Base-by-base conservation (phyloP, 2,888 invertebrate species). In the Cactoblastis cactorum region DNA sequence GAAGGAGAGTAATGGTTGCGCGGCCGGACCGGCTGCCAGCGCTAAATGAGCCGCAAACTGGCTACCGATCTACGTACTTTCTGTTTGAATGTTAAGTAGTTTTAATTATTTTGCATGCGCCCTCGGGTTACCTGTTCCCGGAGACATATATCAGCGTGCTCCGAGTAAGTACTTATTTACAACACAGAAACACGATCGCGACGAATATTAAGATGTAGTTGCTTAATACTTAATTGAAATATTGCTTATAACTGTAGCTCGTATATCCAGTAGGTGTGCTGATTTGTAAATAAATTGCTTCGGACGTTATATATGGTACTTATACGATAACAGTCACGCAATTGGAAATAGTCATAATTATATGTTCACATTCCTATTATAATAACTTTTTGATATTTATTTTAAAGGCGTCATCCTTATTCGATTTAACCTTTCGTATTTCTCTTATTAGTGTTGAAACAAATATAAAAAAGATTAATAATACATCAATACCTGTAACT, bases 71-170 rank as follows among this genome's bases (percentile, higher is more conserved):
- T 61, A 61, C 63, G 74, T 71, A 79, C 78, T 80, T 80, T 80
- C 82, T 74, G 81, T 72, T 80, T 83, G 84, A 86, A 87, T 87
- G 76, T 85, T 83, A 88, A 88, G 81, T 86, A 86, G 84, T 84
- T 87, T 88, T 85, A 87, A 88, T 87, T 85, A 88, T 85, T 83
- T 83, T 73, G 78, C 80, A 72, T 74, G 69, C 70, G 80, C 83
- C 81, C 64, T 68, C 72, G 71, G 82, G 77, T 79, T 69, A 66
- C 69, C 71, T 60, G 65, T 66, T 69, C 71, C 72, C 66, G 69
- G 67, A 69, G 71, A 70, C 77, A 77, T 83, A 80, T 74, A 83
- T 84, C 80, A 83, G 72, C 61, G 63, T 55, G 58, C 58, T 61
- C 60, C 64, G 62, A 62, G 62, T 63, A 67, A 61, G 62, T 55